Conservation (phyloP, 2,797 vertebrate species). For the Parotocinclus haroldoi region DNA sequence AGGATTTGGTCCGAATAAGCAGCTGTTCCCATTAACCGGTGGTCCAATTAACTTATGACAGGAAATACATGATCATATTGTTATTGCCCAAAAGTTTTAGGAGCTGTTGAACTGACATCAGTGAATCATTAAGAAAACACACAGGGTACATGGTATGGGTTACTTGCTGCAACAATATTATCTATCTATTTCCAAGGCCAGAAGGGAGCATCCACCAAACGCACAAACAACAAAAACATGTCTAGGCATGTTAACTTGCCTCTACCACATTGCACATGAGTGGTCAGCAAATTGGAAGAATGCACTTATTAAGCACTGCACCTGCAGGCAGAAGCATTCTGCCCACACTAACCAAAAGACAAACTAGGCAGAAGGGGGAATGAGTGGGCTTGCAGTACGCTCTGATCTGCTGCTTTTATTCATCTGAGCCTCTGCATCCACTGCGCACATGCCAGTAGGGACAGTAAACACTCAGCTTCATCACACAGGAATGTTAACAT, state of each 20-base stretch:
- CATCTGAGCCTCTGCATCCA: slow-evolving; percentile 67
- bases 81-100: slow-evolving; percentile 1
- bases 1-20: too few relatives aligned
- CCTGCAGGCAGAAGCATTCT: slow-evolving; percentile 65
- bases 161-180: slow-evolving; percentile 16
- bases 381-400: slow-evolving; percentile 59
- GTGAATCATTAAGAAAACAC: not conserved
- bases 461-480: slow-evolving; percentile 78
- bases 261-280: slow-evolving; percentile 51
- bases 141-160: not conserved
- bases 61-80: not conserved
- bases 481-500: slow-evolving; percentile 79
- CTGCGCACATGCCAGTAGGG: slow-evolving; percentile 68
- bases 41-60: not conserved
- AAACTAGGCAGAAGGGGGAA: slow-evolving; percentile 58
- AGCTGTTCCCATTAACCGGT: too few relatives aligned
- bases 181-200: slow-evolving; percentile 28
- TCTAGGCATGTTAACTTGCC: slow-evolving; percentile 55
- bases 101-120: not conserved
- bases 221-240: slow-evolving; percentile 33
- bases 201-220: slow-evolving; percentile 11
- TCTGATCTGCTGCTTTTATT: slow-evolving; percentile 75
- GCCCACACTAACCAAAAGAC: slow-evolving; percentile 59
- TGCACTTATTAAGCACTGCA: slow-evolving; percentile 65
- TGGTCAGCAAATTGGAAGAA: slow-evolving; percentile 59